These are phyloP conservation scores for Muntiacus muntjak DNA, from an alignment of 2,113 vertebrate genomes.

Conservation along the genomic window DNA sequence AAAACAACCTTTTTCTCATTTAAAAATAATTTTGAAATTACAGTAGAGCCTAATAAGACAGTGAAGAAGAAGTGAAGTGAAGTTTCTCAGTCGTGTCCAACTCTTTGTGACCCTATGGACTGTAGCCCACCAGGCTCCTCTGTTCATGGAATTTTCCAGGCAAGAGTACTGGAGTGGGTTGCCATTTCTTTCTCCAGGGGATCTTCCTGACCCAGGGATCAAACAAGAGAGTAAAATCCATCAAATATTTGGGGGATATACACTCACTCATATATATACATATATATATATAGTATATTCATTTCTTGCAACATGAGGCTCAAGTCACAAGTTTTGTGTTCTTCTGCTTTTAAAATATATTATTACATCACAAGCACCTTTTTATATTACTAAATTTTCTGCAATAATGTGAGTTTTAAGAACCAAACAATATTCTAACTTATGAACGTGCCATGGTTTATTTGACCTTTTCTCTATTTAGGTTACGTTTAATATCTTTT, in stretches of 20 bases:
- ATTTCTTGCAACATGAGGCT: not conserved
- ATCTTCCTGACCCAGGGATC: not conserved
- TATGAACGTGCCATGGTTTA: not conserved
- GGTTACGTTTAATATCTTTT: not conserved
- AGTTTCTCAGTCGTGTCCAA: fast-evolving
- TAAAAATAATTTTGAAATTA: conserved; percentile 29
- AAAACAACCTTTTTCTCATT: conserved; percentile 3
- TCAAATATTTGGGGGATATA: not conserved
- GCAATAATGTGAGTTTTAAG: not conserved
- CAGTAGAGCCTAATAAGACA: not conserved
- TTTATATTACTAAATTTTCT: not conserved
- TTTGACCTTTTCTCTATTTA: not conserved
- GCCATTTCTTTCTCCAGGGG: not conserved
- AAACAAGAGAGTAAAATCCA: not conserved
- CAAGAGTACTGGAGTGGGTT: not conserved
- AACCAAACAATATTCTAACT: not conserved
- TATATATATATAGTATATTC: not conserved
- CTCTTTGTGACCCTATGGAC: not conserved
- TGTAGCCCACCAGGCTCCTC: not conserved
- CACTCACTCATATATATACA: not conserved
- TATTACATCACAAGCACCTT: not conserved
- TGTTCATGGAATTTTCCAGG: not conserved
- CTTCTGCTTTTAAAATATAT: not conserved
- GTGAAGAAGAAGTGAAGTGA: not conserved
- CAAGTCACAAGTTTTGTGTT: not conserved